A percentile compares a stretch with the other conserved stretches of the same genome.
Evolutionary conservation across 2,113 vertebrate genomes (phyloP).

Genomic region (Tricholaema leucomelas): DNA sequence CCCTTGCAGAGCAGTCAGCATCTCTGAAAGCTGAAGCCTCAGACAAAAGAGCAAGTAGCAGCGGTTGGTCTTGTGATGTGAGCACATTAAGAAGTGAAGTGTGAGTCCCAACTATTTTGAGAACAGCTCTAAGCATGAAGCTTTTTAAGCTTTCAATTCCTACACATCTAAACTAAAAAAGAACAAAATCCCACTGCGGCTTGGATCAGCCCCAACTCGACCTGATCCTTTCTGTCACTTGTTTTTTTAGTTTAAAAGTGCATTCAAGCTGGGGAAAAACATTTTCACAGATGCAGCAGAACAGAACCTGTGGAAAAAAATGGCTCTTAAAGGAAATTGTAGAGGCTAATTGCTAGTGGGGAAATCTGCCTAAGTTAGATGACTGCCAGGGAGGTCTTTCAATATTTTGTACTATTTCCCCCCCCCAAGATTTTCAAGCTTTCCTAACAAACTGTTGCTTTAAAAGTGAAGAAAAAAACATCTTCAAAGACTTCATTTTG

Average conservation of each 20-base stretch:
- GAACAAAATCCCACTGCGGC: not conserved
- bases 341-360: not conserved
- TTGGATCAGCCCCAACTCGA: slow-evolving; percentile 36
- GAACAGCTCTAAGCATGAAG: not conserved
- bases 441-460: slow-evolving; percentile 41
- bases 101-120: slow-evolving; percentile 2
- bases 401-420: not conserved
- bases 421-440: not conserved
- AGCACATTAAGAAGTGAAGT: slow-evolving; percentile 9
- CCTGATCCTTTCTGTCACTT: not conserved
- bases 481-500: slow-evolving; percentile 59
- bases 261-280: slow-evolving; percentile 17
- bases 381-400: not conserved
- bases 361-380: not conserved
- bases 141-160: slow-evolving; percentile 30
- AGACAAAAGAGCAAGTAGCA: slow-evolving; percentile 10
- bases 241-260: not conserved
- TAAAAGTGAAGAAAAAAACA: slow-evolving; percentile 56
- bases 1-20: not conserved
- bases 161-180: not conserved
- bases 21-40: not conserved
- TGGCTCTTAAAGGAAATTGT: not conserved
- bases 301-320: not conserved
- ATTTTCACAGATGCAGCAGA: slow-evolving; percentile 12
- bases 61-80: slow-evolving; percentile 7